Percentiles rank a stretch among this genome's conserved stretches.
Evolutionary conservation across 2,113 vertebrate genomes (phyloP).

Genomic region (Cottus gobio): DNA sequence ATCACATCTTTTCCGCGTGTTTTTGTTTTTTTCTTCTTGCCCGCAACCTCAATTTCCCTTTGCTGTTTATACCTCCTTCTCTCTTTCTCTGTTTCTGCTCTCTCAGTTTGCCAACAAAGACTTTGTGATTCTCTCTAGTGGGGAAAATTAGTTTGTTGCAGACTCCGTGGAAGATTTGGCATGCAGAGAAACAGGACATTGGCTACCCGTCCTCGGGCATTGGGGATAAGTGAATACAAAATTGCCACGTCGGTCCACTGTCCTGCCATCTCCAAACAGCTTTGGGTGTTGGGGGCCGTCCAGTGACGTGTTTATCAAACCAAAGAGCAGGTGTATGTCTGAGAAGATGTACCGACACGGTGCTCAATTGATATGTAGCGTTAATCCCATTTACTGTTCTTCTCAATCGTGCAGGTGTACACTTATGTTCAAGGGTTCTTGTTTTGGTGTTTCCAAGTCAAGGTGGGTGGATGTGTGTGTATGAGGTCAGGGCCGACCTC

Average conservation of each 20-base stretch:
- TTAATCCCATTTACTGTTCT: neutral
- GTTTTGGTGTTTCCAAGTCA: slow-evolving; percentile 16
- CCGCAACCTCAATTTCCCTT: slow-evolving; percentile 65
- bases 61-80: slow-evolving; percentile 46
- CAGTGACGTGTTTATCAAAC: slow-evolving; percentile 4
- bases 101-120: slow-evolving; percentile 45
- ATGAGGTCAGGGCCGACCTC: slow-evolving; percentile 53
- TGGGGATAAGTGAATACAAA: slow-evolving; percentile 67
- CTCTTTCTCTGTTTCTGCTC: slow-evolving; percentile 19
- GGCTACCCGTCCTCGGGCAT: slow-evolving; percentile 76
- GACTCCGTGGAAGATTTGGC: slow-evolving; percentile 48
- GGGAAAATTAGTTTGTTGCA: slow-evolving; percentile 66
- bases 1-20: slow-evolving; percentile 62
- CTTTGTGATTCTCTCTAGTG: slow-evolving; percentile 55
- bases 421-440: neutral
- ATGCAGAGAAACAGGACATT: slow-evolving; percentile 63
- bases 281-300: neutral
- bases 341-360: neutral
- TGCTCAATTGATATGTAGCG: neutral
- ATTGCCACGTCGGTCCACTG: slow-evolving; percentile 43
- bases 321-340: slow-evolving; percentile 8
- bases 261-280: slow-evolving; percentile 27
- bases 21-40: slow-evolving; percentile 20
- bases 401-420: neutral
- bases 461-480: slow-evolving; percentile 42